A percentile compares a stretch with the other conserved stretches of the same genome.
phyloP scores from a whole-genome alignment of 2,888 invertebrate genomes.

The Beris chalybata region DNA sequence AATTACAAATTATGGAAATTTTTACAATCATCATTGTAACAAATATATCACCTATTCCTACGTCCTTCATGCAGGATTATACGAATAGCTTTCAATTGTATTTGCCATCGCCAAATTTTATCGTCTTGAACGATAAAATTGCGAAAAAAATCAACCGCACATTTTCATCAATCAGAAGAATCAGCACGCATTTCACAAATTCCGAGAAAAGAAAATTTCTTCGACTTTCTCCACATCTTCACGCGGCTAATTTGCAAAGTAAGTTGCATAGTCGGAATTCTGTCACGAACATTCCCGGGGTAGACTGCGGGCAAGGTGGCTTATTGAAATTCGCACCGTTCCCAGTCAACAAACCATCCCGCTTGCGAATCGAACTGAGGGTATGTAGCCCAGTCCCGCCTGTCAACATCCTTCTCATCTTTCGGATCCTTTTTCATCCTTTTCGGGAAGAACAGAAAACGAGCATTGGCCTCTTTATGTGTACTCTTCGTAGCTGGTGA shows the following conservation, averaged over 20 bases:
- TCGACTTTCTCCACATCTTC: conserved; percentile 23
- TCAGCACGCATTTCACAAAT: no score
- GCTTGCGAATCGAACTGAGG: neutral
- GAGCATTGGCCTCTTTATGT: neutral
- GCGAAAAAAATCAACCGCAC: no score
- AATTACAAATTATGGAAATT: no score
- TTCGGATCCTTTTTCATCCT: conserved; percentile 7
- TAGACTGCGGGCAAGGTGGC: neutral
- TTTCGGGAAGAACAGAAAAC: neutral
- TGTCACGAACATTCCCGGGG: conserved; percentile 34
- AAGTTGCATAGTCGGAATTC: conserved; percentile 34
- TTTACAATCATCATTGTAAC: no score
- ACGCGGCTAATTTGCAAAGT: conserved; percentile 28
- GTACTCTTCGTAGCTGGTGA: neutral
- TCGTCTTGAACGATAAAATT: no score
- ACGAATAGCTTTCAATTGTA: no score
- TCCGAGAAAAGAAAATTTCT: neutral
- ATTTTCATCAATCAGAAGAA: no score
- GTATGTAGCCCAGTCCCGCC: neutral
- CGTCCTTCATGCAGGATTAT: no score
- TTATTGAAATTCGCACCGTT: conserved; percentile 29
- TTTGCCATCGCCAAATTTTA: no score
- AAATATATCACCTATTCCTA: no score
- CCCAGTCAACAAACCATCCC: conserved; percentile 3
- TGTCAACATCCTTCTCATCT: conserved; percentile 14